Evolutionary conservation across 1,140 invertebrate species (phyloP).

Genomic region (Saccostrea cuccullata): DNA sequence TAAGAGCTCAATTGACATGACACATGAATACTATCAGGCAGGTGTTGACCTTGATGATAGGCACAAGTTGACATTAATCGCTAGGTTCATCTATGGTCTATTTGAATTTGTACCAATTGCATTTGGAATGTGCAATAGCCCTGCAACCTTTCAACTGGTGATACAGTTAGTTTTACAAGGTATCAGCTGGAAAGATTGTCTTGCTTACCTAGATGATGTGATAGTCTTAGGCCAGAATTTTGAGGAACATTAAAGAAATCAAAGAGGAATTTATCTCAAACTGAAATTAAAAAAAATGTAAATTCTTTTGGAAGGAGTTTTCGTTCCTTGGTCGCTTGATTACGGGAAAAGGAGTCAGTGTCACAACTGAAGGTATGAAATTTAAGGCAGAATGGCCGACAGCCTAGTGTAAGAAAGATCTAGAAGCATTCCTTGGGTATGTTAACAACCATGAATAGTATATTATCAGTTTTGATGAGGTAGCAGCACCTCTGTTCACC

Average conservation of each 20-base stretch:
- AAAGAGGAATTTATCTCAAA: background rate
- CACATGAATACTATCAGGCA: too few species aligned
- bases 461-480: background rate
- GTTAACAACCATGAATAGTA: background rate
- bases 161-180: constrained; percentile 60
- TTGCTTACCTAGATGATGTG: constrained; percentile 52
- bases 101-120: constrained; percentile 50
- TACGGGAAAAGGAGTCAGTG: constrained; percentile 19
- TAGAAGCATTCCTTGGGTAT: background rate
- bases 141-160: constrained; percentile 50
- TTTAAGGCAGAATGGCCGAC: constrained; percentile 27
- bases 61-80: too few species aligned
- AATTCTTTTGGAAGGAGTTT: constrained; percentile 44
- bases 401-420: background rate
- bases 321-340: background rate
- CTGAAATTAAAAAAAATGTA: constrained; percentile 36
- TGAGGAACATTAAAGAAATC: constrained; percentile 43
- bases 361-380: constrained; percentile 36
- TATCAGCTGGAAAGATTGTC: constrained; percentile 40
- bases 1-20: too few species aligned
- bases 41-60: too few species aligned
- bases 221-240: constrained; percentile 40
- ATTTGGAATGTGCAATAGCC: constrained; percentile 62
- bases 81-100: constrained; percentile 31
- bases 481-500: constrained; percentile 26